phyloP scores from a whole-genome alignment of 2,797 vertebrate species.

The Channallabes apus region DNA sequence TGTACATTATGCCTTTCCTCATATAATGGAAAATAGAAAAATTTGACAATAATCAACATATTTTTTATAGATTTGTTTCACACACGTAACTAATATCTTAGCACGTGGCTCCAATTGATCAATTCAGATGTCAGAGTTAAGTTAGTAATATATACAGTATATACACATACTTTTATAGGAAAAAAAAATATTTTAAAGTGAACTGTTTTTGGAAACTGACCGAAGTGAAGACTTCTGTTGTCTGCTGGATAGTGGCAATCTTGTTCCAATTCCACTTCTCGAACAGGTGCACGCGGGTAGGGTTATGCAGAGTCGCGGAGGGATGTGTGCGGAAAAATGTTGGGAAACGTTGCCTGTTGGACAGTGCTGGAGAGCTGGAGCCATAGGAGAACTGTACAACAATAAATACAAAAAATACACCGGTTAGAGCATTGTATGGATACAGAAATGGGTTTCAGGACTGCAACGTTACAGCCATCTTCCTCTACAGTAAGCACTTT shows the following conservation, averaged over 20 bases:
- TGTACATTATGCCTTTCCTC: too few species aligned
- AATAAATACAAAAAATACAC: neutral
- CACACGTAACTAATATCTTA: neutral
- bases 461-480: neutral
- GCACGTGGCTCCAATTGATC: neutral
- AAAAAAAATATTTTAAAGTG: neutral
- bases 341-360: slow-evolving; percentile 83
- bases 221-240: slow-evolving; percentile 86
- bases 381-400: slow-evolving; percentile 78
- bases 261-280: slow-evolving; percentile 87
- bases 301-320: slow-evolving; percentile 84
- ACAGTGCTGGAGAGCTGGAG: slow-evolving; percentile 83
- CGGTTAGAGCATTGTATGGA: neutral
- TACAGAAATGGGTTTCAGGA: slow-evolving; percentile 29
- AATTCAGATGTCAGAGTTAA: neutral
- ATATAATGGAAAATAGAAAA: neutral
- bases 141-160: neutral
- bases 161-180: too few species aligned
- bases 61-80: neutral
- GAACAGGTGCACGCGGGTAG: slow-evolving; percentile 83
- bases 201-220: slow-evolving; percentile 62
- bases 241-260: slow-evolving; percentile 88
- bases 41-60: neutral
- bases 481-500: neutral
- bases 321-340: slow-evolving; percentile 87